Evolutionary conservation across 1,140 invertebrate species (phyloP), one percentile per base, ranked within the genome.

Genomic region (Dendroctonus ponderosae): DNA sequence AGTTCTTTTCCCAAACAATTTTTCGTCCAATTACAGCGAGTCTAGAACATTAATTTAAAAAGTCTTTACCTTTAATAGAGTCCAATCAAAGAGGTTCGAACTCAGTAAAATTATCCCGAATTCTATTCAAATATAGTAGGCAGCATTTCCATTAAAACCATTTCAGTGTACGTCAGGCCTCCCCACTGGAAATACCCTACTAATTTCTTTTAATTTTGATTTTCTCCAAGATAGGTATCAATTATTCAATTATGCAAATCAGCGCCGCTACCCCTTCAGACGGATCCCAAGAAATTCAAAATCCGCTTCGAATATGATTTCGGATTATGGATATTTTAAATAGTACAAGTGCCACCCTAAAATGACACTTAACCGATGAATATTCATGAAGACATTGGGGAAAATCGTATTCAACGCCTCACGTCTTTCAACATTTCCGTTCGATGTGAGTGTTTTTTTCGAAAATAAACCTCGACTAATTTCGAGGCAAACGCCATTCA

Each of bases 301-400:
- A 61, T 67, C 58, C 66, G 51, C 42, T 60, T 41, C 65, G 66
- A 67, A 67, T 61, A 67, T 62, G 66, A 67, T 67, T 67, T 56
- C 66, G 50, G 66, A 67, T 67, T 67, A 67, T 67, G 66, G 66
- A 67, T 67, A 67, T 67, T 67, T 67, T 67, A 67, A 67, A 67
- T 67, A 61, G 66, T 67, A 67, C 66, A 59, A 54, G 52, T 62
- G 58, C 58, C 66, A 39, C 66, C 66, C 59, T 62, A 67, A 67
- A 67, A 67, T 67, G 66, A 67, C 66, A 67, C 66, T 67, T 67
- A 62, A 26, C 14, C 38, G 51, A 62, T 67, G 66, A 67, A 67
- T 67, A 67, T 67, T 67, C 66, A 67, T 62, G 59, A 48, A 41
- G 12, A 12, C 53, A 60, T 66, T 40, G 65, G 56, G 48, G 38